Evolutionary conservation across 2,113 vertebrate genomes (phyloP).

Genomic region (Pluvianellus socialis): DNA sequence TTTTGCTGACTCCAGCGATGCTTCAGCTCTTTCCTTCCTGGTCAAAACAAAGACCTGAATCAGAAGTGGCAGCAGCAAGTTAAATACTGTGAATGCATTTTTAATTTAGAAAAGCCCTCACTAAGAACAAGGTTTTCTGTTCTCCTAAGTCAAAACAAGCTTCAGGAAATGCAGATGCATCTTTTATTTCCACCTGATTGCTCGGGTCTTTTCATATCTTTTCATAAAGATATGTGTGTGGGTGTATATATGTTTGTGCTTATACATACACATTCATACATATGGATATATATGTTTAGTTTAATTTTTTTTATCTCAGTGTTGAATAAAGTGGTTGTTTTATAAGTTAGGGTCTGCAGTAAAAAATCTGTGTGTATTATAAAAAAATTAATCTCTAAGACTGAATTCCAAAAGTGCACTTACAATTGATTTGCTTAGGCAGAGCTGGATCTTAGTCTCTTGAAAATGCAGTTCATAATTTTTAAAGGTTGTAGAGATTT

Average conservation of each 20-base stretch:
- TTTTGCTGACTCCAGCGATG: conserved; percentile 31
- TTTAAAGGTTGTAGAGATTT: background rate
- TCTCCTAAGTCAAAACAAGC: background rate
- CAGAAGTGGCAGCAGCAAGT: conserved; percentile 29
- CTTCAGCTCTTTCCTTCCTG: conserved; percentile 38
- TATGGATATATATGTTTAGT: background rate
- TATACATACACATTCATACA: background rate
- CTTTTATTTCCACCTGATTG: background rate
- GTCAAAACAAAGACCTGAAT: conserved; percentile 23
- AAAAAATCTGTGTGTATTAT: background rate
- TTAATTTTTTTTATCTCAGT: background rate
- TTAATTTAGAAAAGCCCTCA: background rate
- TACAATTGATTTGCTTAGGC: background rate
- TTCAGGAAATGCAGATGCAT: background rate
- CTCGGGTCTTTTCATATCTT: background rate
- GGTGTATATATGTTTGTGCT: background rate
- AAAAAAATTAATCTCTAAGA: background rate
- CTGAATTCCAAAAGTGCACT: background rate
- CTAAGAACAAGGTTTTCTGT: background rate
- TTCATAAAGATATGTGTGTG: background rate
- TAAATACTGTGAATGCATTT: background rate
- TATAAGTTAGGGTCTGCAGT: background rate
- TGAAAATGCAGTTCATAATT: background rate
- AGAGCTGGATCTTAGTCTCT: background rate
- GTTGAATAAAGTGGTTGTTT: background rate